phyloP scores from a whole-genome alignment of 2,113 vertebrate species.

The Semnopithecus entellus region DNA sequence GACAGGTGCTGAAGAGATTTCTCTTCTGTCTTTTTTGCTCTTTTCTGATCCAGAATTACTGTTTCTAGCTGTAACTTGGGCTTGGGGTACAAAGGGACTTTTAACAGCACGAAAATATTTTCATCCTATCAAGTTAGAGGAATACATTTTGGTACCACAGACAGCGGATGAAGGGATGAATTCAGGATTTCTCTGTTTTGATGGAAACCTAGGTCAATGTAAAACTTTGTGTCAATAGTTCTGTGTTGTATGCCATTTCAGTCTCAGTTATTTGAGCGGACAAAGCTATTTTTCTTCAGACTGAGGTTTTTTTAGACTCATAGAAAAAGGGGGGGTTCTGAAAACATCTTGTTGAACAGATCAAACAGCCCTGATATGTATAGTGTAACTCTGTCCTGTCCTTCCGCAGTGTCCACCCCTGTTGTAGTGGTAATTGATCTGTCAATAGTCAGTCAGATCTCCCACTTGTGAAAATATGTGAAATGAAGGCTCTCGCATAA shows the following conservation, averaged over 20 bases:
- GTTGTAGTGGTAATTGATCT: slow-evolving; percentile 72
- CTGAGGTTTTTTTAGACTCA: slow-evolving; percentile 46
- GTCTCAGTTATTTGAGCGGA: neutral
- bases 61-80: neutral
- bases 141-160: neutral
- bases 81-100: neutral
- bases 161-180: neutral
- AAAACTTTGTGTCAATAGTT: neutral
- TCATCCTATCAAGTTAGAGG: neutral
- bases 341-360: slow-evolving; percentile 58
- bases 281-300: slow-evolving; percentile 5
- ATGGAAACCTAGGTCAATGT: neutral
- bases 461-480: slow-evolving; percentile 1
- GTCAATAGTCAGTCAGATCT: slow-evolving; percentile 64
- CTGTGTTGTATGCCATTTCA: neutral
- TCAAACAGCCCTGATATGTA: slow-evolving; percentile 52
- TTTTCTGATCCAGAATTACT: neutral
- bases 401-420: neutral
- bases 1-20: neutral
- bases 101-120: neutral
- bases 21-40: neutral
- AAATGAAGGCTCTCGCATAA: slow-evolving; percentile 45
- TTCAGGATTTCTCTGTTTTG: neutral
- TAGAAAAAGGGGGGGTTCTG: neutral
- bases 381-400: slow-evolving; percentile 35